Evolutionary conservation across 1,140 invertebrate genomes (phyloP), one percentile per base, ranked within the genome.

Genomic region (Megathymus violae): DNA sequence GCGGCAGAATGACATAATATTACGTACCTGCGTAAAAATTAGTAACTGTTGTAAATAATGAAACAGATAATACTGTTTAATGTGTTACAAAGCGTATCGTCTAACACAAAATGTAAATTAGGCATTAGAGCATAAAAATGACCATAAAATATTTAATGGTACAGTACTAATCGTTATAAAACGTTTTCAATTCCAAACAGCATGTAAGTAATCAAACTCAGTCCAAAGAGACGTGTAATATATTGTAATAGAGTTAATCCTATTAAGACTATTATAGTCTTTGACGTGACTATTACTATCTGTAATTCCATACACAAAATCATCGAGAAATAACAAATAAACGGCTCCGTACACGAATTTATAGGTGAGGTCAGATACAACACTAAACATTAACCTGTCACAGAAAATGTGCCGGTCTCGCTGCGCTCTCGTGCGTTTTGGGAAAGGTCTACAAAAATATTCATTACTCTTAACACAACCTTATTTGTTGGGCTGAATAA

Each of bases 251-350:
- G 50, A 38, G 34, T 52, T 52, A 52, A 52, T 52, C 50, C 50
- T 6, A 52, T 52, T 52, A 34, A 52, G 16, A 15, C 17, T 10
- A 40, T 52, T 52, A 52, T 52, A 40, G 31, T 15, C 5, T n/a
- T n/a, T 52, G 50, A 52, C 50, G 50, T 52, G 38, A 52, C 34
- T 31, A 52, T 52, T 36, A 51, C 48, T 51, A 51, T 51, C 27
- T 51, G 27, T 22, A 38, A 62, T 67, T 67, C 65, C 47, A 36
- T 50, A 54, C 51, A 51, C 43, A 16, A 56, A 50, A 51, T 56
- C 52, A 58, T 69, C 56, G 61, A 62, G 58, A 63, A 69, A 64
- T 64, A 64, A 47, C 52, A 64, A 64, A 59, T 59, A 64, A 51
- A 64, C 51, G 50, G 46, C 44, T 46, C 46, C 41, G 56, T 50